A percentile compares a stretch with the other conserved stretches of the same genome.
phyloP scores from a whole-genome alignment of 1,140 invertebrate genomes.

The Homalodisca vitripennis region DNA sequence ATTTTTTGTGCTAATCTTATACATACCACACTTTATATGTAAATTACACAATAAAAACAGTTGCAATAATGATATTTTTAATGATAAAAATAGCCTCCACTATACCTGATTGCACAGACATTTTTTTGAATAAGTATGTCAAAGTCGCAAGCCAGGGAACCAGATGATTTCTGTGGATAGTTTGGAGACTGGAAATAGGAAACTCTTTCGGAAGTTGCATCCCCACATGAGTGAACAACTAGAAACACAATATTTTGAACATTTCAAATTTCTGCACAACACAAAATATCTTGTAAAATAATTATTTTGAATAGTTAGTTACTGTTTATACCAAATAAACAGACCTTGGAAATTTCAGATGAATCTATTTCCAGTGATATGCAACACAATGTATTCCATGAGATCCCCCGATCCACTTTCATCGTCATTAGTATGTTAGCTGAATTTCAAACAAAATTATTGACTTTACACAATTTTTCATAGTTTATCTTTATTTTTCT shows the following conservation, averaged over 20 bases:
- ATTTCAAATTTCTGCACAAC: too few species aligned
- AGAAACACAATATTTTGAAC: slow-evolving; percentile 16
- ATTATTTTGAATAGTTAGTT: slow-evolving; percentile 38
- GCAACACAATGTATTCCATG: background rate
- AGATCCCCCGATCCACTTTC: background rate
- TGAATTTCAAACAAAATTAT: too few species aligned
- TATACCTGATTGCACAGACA: slow-evolving; percentile 47
- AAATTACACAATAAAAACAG: too few species aligned
- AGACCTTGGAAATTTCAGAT: background rate
- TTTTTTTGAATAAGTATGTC: slow-evolving; percentile 44
- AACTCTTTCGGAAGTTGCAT: slow-evolving; percentile 41
- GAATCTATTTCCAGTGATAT: background rate
- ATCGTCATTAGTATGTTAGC: too few species aligned
- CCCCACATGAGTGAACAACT: slow-evolving; percentile 47
- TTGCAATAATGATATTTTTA: too few species aligned
- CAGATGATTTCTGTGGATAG: slow-evolving; percentile 44
- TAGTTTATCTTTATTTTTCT: too few species aligned
- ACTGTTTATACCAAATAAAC: background rate
- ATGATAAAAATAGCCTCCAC: too few species aligned
- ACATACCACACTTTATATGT: too few species aligned
- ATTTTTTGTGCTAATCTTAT: too few species aligned
- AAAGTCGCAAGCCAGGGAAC: slow-evolving; percentile 47
- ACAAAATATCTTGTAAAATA: background rate
- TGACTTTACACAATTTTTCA: too few species aligned
- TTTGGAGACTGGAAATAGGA: slow-evolving; percentile 46